Conservation (phyloP, 2,797 vertebrate genomes). For the Triplophysa yarkandensis region DNA sequence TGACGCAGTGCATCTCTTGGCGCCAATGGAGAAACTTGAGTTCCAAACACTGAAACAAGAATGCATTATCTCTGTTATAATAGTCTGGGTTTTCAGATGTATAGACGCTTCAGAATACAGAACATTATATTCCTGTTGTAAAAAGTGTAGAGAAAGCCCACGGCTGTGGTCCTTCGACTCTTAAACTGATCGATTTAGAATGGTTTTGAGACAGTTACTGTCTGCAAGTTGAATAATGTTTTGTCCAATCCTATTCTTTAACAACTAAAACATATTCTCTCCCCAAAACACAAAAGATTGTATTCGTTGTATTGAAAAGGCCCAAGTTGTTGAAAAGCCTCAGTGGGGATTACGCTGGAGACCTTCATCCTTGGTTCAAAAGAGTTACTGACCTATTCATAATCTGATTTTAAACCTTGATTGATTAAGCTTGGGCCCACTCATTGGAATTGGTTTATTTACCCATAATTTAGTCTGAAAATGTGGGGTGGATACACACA, state of each 20-base stretch:
- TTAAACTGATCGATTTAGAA: neutral
- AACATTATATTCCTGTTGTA: neutral
- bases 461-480: neutral
- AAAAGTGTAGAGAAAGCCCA: neutral
- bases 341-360: neutral
- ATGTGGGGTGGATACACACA: neutral
- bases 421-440: neutral
- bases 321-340: neutral
- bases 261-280: neutral
- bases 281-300: neutral
- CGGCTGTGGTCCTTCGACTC: too few species aligned
- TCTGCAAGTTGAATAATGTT: constrained; percentile 21
- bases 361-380: neutral
- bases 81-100: too few species aligned
- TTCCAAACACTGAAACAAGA: neutral
- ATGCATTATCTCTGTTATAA: neutral
- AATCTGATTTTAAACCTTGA: neutral
- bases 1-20: neutral
- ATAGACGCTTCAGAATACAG: neutral
- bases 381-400: neutral
- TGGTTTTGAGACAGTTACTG: constrained; percentile 28
- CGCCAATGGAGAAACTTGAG: neutral
- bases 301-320: neutral
- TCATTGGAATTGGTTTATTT: neutral
- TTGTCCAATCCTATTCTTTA: neutral